Base-by-base conservation (phyloP, 2,113 vertebrate species). In the Edolisoma coerulescens region DNA sequence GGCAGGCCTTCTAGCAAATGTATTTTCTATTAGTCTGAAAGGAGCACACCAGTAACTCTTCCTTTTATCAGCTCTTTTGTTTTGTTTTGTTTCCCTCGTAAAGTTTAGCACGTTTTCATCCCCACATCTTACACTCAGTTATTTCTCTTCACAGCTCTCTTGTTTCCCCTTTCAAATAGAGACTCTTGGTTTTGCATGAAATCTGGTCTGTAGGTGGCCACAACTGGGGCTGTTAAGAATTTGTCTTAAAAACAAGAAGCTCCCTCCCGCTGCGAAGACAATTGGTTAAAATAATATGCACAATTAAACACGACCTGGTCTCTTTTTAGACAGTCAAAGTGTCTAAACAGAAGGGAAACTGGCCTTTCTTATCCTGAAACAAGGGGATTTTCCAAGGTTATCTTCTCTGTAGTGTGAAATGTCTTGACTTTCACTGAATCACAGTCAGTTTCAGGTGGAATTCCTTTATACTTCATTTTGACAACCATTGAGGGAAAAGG, bases 191-290 rank as follows among this genome's bases (percentile, higher is more conserved):
- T 96, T 93, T 92, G 79, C 60, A 42, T 64, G 67, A 95, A 96
- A 87, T 96, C 65, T 87, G 91, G 56, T 94, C 73, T 78, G 91
- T 93, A 94, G 89, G 94, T 93, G 87, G 87, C 80, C 87, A 94
- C 47, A 95, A 76, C 6, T 80, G 89, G 96, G 96, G 59, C 70
- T 92, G 91, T 78, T 87, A 85, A 75, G 63, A 92, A 81, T 89
- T 94, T 94, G 63, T 95, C 96, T 94, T 67, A 95, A 94, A 95
- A 97, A 89, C 67, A 94, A 89, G 91, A 95, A 61, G 79, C 59
- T 85, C 23, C 63, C 60, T 94, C 93, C 95, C 47, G 30, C 85
- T 86, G 75, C 0, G 30, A 90, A 92, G 73, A 84, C 82, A 77
- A 87, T 94, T 95, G 96, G 80, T 80, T 94, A 90, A 83, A 84